Conservation (phyloP, 1,140 invertebrate genomes). For the Pogonomyrmex barbatus region DNA sequence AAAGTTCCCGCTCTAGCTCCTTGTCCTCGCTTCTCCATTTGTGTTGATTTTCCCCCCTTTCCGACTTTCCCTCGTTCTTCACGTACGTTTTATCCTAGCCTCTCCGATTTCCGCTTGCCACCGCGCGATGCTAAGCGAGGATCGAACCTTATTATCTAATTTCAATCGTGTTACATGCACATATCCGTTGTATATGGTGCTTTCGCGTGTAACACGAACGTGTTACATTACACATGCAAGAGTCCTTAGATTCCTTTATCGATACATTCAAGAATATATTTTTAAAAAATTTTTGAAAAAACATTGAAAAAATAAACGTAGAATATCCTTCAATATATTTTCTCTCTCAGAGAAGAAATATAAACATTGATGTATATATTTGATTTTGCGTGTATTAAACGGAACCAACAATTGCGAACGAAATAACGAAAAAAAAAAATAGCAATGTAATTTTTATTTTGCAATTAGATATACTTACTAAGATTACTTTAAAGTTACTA, state of each 20-base stretch:
- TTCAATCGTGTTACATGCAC: slow-evolving; percentile 57
- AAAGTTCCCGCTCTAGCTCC: slow-evolving; percentile 79
- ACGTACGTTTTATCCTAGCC: slow-evolving; percentile 35
- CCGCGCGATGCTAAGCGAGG: slow-evolving; percentile 68
- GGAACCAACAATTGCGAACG: neutral
- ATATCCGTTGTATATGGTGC: slow-evolving; percentile 33
- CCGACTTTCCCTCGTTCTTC: slow-evolving; percentile 26
- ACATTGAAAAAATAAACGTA: too few species aligned
- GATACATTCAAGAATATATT: neutral
- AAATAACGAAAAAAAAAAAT: neutral
- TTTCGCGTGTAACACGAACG: neutral
- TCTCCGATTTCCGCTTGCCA: slow-evolving; percentile 13
- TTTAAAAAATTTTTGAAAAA: neutral
- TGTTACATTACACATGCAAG: neutral
- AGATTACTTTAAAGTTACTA: slow-evolving; percentile 4
- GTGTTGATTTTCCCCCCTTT: slow-evolving; percentile 60
- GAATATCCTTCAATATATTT: neutral
- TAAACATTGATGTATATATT: neutral
- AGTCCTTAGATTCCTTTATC: neutral
- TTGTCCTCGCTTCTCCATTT: slow-evolving; percentile 58
- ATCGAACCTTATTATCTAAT: slow-evolving; percentile 75
- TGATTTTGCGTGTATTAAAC: neutral
- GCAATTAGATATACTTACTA: neutral
- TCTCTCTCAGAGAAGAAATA: neutral
- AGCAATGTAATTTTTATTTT: neutral